Evolutionary conservation across 2,797 vertebrate genomes (phyloP).

Genomic region (Sebastiscus tertius): DNA sequence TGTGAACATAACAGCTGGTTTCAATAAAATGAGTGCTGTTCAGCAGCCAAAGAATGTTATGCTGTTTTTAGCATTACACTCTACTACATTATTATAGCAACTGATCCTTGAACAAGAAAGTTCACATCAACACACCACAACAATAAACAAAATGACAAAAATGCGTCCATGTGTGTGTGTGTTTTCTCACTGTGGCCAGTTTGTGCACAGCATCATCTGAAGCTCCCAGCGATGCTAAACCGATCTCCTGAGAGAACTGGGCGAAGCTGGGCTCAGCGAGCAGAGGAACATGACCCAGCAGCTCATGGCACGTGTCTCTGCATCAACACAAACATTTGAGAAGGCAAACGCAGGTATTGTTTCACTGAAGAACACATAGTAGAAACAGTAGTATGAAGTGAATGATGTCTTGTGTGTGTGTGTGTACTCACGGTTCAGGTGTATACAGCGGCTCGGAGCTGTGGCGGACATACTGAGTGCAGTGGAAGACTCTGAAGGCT

Average conservation of each 20-base stretch:
- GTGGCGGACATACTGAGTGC: constrained; percentile 95
- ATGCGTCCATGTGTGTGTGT: neutral
- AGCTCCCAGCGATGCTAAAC: constrained; percentile 90
- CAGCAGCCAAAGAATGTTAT: neutral
- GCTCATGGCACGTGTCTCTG: constrained; percentile 92
- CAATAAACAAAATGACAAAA: neutral
- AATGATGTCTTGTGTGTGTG: neutral
- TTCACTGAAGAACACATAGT: neutral
- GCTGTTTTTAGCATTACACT: neutral
- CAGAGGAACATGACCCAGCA: constrained; percentile 91
- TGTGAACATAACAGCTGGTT: neutral
- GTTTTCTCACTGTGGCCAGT: constrained; percentile 85
- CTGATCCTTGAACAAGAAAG: neutral
- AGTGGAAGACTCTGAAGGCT: constrained; percentile 96
- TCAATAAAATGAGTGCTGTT: neutral
- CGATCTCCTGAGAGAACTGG: constrained; percentile 93
- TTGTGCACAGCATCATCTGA: constrained; percentile 90
- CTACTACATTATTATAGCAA: neutral
- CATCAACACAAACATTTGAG: neutral
- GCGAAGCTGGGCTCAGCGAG: constrained; percentile 93
- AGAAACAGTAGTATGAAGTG: neutral
- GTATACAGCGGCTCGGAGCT: constrained; percentile 93
- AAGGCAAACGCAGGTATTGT: neutral
- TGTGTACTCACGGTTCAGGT: constrained; percentile 89
- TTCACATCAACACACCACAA: neutral